Evolutionary conservation across 2,888 invertebrate genomes (phyloP).

Genomic region (Calameuta filiformis): DNA sequence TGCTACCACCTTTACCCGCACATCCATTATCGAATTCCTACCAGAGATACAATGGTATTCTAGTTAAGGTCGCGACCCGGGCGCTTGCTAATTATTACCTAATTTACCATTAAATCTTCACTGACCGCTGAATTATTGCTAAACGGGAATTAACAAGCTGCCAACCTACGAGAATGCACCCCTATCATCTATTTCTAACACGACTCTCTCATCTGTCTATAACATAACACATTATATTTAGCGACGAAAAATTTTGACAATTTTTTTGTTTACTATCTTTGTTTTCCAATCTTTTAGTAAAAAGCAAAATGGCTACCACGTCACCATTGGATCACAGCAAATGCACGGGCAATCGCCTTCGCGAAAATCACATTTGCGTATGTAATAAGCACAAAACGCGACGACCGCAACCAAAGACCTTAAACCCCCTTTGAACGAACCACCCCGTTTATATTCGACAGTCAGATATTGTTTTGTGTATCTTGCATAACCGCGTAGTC

Average conservation of each 20-base stretch:
- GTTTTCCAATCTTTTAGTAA: not conserved
- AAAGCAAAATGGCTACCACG: not conserved
- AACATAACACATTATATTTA: not conserved
- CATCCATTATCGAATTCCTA: constrained; percentile 64
- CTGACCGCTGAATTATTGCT: constrained; percentile 56
- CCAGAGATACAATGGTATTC: constrained; percentile 62
- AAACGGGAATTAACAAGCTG: constrained; percentile 17
- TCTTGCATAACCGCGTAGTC: constrained; percentile 51
- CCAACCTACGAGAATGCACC: not conserved
- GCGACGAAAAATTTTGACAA: not conserved
- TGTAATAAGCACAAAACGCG: not conserved
- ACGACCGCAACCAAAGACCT: constrained; percentile 21
- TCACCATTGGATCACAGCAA: not conserved
- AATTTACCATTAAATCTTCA: constrained; percentile 62
- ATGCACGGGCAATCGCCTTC: not conserved
- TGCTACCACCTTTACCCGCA: constrained; percentile 42
- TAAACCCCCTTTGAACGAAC: constrained; percentile 17
- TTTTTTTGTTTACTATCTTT: not conserved
- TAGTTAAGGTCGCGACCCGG: constrained; percentile 53
- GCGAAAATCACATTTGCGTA: not conserved
- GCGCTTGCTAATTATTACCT: constrained; percentile 57
- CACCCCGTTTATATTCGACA: constrained; percentile 37
- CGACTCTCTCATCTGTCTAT: not conserved
- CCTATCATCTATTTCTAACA: not conserved
- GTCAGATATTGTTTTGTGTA: constrained; percentile 56